phyloP scores from a whole-genome alignment of 2,888 invertebrate genomes.

The Steinernema hermaphroditum region DNA sequence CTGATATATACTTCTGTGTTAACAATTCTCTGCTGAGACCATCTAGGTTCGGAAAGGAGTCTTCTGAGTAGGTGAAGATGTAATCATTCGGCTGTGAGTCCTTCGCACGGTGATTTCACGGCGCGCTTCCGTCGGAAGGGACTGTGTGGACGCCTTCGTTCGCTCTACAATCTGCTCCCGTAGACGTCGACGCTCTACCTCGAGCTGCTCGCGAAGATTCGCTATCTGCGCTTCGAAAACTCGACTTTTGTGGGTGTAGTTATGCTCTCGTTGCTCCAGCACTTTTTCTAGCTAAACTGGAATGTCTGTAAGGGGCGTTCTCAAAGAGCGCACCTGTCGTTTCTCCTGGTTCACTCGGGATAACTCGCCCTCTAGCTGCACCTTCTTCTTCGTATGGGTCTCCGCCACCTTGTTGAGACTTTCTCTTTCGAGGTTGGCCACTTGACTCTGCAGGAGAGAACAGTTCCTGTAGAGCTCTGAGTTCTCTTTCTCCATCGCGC shows the following conservation, averaged over 20 bases:
- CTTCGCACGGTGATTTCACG: slow-evolving; percentile 7
- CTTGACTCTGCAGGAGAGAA: slow-evolving; percentile 53
- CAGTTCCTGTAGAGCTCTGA: slow-evolving; percentile 56
- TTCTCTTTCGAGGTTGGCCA: slow-evolving; percentile 52
- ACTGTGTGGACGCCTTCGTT: slow-evolving; percentile 6
- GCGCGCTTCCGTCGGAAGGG: slow-evolving; percentile 19
- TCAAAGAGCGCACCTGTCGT: slow-evolving; percentile 46
- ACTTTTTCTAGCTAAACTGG: slow-evolving; percentile 50
- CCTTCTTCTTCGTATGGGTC: slow-evolving; percentile 45
- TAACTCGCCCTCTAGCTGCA: slow-evolving; percentile 46
- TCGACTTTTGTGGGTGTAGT: slow-evolving; percentile 50
- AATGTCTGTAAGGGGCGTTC: neutral
- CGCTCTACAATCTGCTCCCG: slow-evolving; percentile 11
- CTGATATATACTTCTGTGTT: too few species aligned
- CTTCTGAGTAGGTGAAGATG: neutral
- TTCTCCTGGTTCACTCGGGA: slow-evolving; percentile 52
- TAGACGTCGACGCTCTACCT: slow-evolving; percentile 49
- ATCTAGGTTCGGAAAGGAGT: slow-evolving; percentile 4
- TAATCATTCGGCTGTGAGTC: slow-evolving; percentile 2
- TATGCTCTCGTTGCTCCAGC: slow-evolving; percentile 51
- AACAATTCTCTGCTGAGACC: neutral
- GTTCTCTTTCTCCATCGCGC: slow-evolving; percentile 59
- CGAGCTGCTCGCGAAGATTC: slow-evolving; percentile 55
- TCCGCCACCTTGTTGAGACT: slow-evolving; percentile 39
- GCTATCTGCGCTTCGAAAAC: slow-evolving; percentile 54